Percentiles rank a stretch among this genome's conserved stretches.
These are phyloP conservation scores for Otus sunia DNA, from an alignment of 2,113 vertebrate genomes.

Conservation along the genomic window DNA sequence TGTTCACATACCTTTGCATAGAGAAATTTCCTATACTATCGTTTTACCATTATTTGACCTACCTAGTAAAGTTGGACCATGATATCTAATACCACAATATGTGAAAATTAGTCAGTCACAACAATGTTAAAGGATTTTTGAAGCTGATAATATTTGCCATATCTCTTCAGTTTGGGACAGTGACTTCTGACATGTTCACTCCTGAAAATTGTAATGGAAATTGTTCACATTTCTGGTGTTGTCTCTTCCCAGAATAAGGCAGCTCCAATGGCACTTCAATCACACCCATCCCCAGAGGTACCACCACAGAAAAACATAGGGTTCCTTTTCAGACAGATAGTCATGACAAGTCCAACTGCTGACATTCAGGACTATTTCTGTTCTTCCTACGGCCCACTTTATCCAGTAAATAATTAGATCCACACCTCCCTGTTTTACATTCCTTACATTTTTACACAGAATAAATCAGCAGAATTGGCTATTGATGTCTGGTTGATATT, in stretches of 20 bases:
- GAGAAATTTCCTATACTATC: neutral
- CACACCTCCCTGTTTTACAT: neutral
- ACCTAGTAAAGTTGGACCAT: neutral
- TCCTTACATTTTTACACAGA: neutral
- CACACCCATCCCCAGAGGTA: neutral
- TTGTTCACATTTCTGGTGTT: neutral
- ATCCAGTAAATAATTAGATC: neutral
- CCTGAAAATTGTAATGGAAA: neutral
- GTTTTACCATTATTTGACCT: neutral
- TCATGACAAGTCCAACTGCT: neutral
- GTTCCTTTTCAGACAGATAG: neutral
- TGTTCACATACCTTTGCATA: neutral
- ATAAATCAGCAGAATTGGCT: neutral
- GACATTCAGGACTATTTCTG: neutral
- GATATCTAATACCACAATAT: neutral
- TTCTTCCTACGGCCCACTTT: neutral
- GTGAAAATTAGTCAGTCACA: neutral
- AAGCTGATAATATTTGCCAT: neutral
- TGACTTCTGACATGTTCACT: neutral
- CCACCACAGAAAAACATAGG: neutral
- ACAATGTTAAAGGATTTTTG: neutral
- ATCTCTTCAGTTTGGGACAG: neutral
- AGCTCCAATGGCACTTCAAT: neutral
- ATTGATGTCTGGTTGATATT: neutral
- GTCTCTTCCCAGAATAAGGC: neutral